Percentiles rank a stretch among this genome's conserved stretches.
phyloP scores from a whole-genome alignment of 2,797 vertebrate species.

The Oreochromis mossambicus region DNA sequence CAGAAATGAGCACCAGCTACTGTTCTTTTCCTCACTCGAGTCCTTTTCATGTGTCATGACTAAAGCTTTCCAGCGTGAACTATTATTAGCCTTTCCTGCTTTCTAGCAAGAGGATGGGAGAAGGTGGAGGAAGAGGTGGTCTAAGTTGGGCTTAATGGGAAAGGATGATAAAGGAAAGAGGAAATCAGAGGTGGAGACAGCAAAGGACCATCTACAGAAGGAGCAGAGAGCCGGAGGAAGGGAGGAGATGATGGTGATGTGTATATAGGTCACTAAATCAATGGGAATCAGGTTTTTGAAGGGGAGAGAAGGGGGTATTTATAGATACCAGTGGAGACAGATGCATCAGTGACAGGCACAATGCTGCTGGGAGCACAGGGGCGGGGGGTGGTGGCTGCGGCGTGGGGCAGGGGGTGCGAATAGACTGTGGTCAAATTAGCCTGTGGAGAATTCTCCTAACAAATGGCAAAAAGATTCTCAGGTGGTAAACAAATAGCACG shows the following conservation, averaged over 20 bases:
- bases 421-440: slow-evolving; percentile 48
- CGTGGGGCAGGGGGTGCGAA: slow-evolving; percentile 26
- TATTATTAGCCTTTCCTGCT: slow-evolving; percentile 72
- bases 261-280: slow-evolving; percentile 84
- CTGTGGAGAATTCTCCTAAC: slow-evolving; percentile 54
- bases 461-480: slow-evolving; percentile 46
- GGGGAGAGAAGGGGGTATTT: slow-evolving; percentile 72
- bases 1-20: slow-evolving; percentile 38
- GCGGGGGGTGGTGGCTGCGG: background rate
- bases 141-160: slow-evolving; percentile 35
- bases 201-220: slow-evolving; percentile 49
- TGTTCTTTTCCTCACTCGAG: slow-evolving; percentile 43
- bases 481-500: slow-evolving; percentile 20
- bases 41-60: slow-evolving; percentile 61
- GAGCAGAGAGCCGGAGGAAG: slow-evolving; percentile 34
- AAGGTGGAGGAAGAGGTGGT: slow-evolving; percentile 34
- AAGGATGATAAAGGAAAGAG: slow-evolving; percentile 30
- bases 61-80: slow-evolving; percentile 58
- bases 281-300: slow-evolving; percentile 81
- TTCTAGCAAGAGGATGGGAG: slow-evolving; percentile 48
- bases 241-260: slow-evolving; percentile 62
- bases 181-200: slow-evolving; percentile 53
- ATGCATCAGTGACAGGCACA: slow-evolving; percentile 69
- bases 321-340: slow-evolving; percentile 71
- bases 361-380: slow-evolving; percentile 41